These are phyloP conservation scores for Pollachius pollachius DNA, from an alignment of 2,113 vertebrate genomes.

Conservation along the genomic window DNA sequence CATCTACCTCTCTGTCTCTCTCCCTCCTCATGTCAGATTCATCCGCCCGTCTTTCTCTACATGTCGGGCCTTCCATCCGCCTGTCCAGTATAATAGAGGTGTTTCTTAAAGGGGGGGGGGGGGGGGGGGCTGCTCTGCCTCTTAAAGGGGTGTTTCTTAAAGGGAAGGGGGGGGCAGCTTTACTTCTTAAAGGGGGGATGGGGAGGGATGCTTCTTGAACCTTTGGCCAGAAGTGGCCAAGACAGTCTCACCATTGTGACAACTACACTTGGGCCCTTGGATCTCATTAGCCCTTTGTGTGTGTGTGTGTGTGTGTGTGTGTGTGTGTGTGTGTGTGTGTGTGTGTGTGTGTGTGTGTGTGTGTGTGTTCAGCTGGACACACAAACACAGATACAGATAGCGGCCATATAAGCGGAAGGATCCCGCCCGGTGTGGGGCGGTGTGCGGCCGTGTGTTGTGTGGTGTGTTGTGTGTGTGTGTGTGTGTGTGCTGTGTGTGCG, in stretches of 20 bases:
- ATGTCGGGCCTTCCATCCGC: too few relatives aligned
- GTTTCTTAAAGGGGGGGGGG: not conserved
- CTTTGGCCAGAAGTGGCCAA: constrained; percentile 27
- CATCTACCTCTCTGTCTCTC: not conserved
- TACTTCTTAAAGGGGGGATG: not conserved
- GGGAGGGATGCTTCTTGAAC: constrained; percentile 4
- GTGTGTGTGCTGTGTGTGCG: too few relatives aligned
- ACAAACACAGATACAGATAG: constrained; percentile 40
- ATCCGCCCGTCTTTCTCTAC: too few relatives aligned
- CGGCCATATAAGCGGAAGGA: constrained; percentile 41
- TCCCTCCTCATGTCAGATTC: not conserved
- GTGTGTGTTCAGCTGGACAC: constrained; percentile 65
- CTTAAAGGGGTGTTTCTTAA: too few relatives aligned
- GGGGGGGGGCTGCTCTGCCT: too few relatives aligned
- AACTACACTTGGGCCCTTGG: constrained; percentile 55
- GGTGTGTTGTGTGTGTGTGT: not conserved
- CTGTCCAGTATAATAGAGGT: not conserved
- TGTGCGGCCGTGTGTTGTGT: not conserved
- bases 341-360: constrained; percentile 1
- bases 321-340: constrained; percentile 20
- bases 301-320: too few relatives aligned
- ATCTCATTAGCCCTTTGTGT: constrained; percentile 55
- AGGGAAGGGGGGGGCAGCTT: too few relatives aligned
- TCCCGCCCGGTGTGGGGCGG: constrained; percentile 1
- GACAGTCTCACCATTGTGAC: constrained; percentile 54